Base-by-base conservation (phyloP, 2,888 invertebrate genomes). In the Protodeltote pygarga region DNA sequence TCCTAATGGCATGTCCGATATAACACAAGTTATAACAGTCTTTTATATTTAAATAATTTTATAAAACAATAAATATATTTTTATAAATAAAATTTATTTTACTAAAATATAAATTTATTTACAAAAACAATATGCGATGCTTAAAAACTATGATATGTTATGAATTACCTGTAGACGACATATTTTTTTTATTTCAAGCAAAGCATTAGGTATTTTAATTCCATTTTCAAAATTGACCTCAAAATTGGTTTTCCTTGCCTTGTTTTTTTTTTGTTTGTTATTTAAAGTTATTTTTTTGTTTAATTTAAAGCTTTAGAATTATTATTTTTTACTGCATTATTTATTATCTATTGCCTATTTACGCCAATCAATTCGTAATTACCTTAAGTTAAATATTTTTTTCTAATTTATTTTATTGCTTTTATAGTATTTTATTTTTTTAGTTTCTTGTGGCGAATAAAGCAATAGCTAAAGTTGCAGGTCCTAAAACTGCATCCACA, bases 91-190 rank as follows among this genome's bases (percentile, higher is more conserved):
- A 34, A 2, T 25, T 25, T 8, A 42, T 40, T 40, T 50, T 48
- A 40, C 44, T 40, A 33, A 38, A 48, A 55, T 52, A 58, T 41
- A 17, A 24, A 16, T 65, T 58, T 40, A 65, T 62, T 53, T 57
- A 64, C 45, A 49, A 48, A 47, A 53, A 40, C 37, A 39, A 60
- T 45, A 47, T 23, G 37, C 53, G 44, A 40, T 45, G 34, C 72
- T 73, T 76, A 72, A 21, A 34, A 5, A 24, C 75, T 77, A 77
- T 78, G 78, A 78, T 78, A 78, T 78, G 78, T 78, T 59, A 62
- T 53, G 35, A 65, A 65, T 63, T 68, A 75, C 77, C 77, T 77
- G 77, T 77, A 75, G 46, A 65, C 38, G 54, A 51, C 40, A 38
- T 57, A n/a, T n/a, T n/a, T 27, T 33, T 29, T 29, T 37, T 8